A percentile compares a stretch with the other conserved stretches of the same genome.
Evolutionary conservation across 2,113 vertebrate species (phyloP).

Genomic region (Corythornis vintsioides): DNA sequence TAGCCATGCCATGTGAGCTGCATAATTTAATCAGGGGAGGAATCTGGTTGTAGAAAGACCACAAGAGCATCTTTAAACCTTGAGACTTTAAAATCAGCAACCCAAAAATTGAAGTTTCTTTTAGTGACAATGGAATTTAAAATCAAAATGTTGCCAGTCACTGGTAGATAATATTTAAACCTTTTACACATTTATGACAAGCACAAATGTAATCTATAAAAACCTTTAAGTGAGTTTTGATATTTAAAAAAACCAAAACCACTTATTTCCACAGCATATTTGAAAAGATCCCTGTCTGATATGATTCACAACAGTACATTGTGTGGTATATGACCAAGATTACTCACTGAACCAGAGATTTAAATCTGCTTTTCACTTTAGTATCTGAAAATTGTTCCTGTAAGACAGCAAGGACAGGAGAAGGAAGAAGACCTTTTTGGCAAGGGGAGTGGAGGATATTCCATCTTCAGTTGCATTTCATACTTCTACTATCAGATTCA

Average conservation of each 20-base stretch:
- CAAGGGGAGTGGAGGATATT: not conserved
- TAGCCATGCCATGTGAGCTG: not conserved
- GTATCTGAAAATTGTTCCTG: not conserved
- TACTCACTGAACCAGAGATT: not conserved
- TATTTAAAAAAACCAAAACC: not conserved
- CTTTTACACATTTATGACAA: not conserved
- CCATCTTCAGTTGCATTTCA: not conserved
- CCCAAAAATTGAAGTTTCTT: not conserved
- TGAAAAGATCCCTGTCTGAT: not conserved
- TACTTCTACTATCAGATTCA: not conserved
- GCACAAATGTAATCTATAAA: not conserved
- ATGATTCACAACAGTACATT: not conserved
- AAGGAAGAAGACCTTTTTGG: not conserved
- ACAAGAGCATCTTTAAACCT: not conserved
- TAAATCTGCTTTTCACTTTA: not conserved
- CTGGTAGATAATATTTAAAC: not conserved
- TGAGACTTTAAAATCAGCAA: not conserved
- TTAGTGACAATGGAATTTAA: not conserved
- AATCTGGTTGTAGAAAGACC: not conserved
- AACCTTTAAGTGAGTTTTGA: not conserved
- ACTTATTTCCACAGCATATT: not conserved
- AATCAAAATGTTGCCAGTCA: not conserved
- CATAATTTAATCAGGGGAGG: not conserved
- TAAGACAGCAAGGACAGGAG: not conserved
- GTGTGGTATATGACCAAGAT: not conserved